These are phyloP conservation scores for Charadrius vociferus DNA, from an alignment of 2,113 vertebrate species.

Conservation along the genomic window DNA sequence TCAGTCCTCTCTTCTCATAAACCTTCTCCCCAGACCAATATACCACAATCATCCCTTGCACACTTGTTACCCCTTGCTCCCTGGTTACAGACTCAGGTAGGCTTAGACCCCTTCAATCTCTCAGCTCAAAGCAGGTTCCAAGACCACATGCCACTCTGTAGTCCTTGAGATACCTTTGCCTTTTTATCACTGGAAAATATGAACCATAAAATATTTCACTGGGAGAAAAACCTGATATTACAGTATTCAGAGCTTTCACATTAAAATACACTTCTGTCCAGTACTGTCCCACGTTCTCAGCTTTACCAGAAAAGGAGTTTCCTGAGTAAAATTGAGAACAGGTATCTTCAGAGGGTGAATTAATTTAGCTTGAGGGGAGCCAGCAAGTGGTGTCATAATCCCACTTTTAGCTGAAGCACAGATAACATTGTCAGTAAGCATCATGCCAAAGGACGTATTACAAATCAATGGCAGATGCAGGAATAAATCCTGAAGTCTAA, in stretches of 20 bases:
- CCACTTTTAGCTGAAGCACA: not conserved
- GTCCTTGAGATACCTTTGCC: not conserved
- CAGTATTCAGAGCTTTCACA: not conserved
- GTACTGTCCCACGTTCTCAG: not conserved
- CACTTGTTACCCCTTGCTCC: not conserved
- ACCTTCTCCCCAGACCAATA: not conserved
- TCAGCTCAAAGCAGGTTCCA: not conserved
- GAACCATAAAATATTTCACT: not conserved
- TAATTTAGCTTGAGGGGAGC: not conserved
- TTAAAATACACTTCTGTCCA: not conserved
- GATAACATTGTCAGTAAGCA: not conserved
- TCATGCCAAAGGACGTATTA: not conserved
- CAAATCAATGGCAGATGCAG: not conserved
- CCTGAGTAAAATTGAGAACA: not conserved
- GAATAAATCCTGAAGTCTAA: constrained; percentile 1
- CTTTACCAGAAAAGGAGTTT: not conserved
- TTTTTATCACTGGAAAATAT: not conserved
- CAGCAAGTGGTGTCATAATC: not conserved
- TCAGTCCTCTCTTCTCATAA: not conserved
- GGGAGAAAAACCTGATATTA: not conserved
- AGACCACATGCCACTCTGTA: not conserved
- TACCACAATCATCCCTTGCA: not conserved
- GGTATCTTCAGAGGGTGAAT: not conserved
- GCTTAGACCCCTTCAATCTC: not conserved
- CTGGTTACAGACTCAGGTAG: not conserved